Evolutionary conservation across 2,888 invertebrate species (phyloP), one percentile per base, ranked within the genome.

Genomic region (Acronicta alni): DNA sequence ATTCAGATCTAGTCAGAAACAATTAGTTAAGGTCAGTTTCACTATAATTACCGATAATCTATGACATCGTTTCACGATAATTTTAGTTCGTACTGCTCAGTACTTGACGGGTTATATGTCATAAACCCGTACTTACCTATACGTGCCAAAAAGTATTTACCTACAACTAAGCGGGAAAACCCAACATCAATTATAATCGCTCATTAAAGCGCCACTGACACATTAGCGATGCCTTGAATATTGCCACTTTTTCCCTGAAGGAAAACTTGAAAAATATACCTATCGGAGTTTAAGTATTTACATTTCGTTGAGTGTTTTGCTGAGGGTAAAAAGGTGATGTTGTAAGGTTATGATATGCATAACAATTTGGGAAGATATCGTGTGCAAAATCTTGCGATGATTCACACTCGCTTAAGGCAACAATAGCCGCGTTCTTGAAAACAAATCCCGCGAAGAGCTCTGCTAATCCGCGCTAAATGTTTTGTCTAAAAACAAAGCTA

Each of bases 81-180:
- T 26, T 64, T 54, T 41, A 32, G 41, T 42, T 32, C 6, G 10
- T 43, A 35, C 37, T 23, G 30, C 26, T 30, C 18, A 18, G 35
- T 45, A 54, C 37, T 67, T 17, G 10, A 49, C 42, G 30, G 18
- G 51, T 64, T 49, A 64, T 47, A 49, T 30, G 26, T 30, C 16
- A 57, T 63, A 57, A 67, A 69, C n/a, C n/a, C n/a, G n/a, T n/a
- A n/a, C n/a, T n/a, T 47, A 49, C 45, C 35, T 4, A 35, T 35
- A 48, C 60, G 57, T 57, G 60, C 38, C 53, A 54, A 44, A 57
- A 65, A 56, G 38, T 35, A 23, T 26, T n/a, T 46, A 65, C 42
- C 32, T 44, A 30, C n/a, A 30, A 12, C 3, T 12, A 16, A 7
- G 30, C 5, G 54, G 61, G 20, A 67, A 71, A 67, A 71, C 57